Conservation (phyloP, 2,888 invertebrate species). For the Drosophila borealis region DNA sequence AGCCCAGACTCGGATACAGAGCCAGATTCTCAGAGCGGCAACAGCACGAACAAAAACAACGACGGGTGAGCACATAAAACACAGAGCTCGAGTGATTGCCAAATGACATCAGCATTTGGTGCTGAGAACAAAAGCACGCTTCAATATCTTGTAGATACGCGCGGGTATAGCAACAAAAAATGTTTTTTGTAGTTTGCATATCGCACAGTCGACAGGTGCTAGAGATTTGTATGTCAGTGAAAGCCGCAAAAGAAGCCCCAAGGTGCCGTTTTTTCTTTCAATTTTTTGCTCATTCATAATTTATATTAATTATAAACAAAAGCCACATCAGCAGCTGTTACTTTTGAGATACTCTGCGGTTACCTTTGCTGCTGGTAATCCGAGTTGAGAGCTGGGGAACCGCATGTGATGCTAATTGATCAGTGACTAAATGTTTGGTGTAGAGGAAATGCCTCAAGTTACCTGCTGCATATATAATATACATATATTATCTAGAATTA, state of each 20-base stretch:
- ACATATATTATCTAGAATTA: constrained; percentile 6
- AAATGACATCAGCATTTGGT: constrained; percentile 70
- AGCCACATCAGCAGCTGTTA: constrained; percentile 19
- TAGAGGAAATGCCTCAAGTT: constrained; percentile 37
- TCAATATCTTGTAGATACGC: constrained; percentile 33
- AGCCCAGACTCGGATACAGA: constrained; percentile 17
- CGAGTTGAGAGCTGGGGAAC: constrained; percentile 22
- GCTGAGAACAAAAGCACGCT: constrained; percentile 61
- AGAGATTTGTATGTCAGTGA: constrained; percentile 48
- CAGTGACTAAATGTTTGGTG: constrained; percentile 54
- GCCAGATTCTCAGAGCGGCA: constrained; percentile 18
- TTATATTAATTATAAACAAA: constrained; percentile 36
- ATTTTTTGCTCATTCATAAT: constrained; percentile 8
- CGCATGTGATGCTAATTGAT: constrained; percentile 51
- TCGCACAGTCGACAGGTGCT: constrained; percentile 45
- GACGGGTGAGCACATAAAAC: constrained; percentile 27
- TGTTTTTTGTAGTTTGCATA: constrained; percentile 39
- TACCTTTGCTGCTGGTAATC: constrained; percentile 10
- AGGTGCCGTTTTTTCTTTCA: constrained; percentile 14
- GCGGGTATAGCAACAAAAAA: constrained; percentile 12
- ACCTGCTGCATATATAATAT: constrained; percentile 12
- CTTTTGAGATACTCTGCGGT: constrained; percentile 25
- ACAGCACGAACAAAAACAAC: constrained; percentile 10
- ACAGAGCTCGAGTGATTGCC: constrained; percentile 62
- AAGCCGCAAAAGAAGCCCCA: constrained; percentile 38